Conservation (phyloP, 37 sponge, comb jelly and placozoan species). For the Tethya wilhelma region DNA sequence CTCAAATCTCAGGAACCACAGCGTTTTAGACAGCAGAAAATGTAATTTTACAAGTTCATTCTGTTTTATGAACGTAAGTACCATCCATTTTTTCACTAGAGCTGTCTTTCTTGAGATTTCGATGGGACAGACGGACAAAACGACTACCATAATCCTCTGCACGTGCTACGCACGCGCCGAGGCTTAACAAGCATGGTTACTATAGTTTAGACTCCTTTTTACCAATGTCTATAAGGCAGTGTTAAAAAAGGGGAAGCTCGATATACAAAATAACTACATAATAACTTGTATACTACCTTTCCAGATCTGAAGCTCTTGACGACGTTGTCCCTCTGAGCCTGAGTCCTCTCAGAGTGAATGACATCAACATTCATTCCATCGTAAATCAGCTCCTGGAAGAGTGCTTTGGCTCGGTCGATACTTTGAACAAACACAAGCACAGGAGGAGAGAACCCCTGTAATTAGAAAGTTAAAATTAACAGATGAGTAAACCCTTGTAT, state of each 20-base stretch:
- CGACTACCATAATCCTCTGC: too few relatives aligned
- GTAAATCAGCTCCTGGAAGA: constrained; percentile 95
- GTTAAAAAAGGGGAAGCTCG: too few relatives aligned
- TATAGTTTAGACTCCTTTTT: neutral
- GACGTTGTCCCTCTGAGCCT: constrained; percentile 93
- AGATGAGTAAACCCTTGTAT: too few relatives aligned
- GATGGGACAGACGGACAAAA: too few relatives aligned
- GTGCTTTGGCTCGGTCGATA: constrained; percentile 93
- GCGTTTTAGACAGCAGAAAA: too few relatives aligned
- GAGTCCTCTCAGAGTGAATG: constrained; percentile 94
- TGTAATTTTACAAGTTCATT: too few relatives aligned
- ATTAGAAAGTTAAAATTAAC: neutral
- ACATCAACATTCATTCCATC: constrained; percentile 93
- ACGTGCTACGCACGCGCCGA: too few relatives aligned
- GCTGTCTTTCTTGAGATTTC: too few relatives aligned
- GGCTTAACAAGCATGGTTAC: neutral
- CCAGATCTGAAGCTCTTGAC: constrained; percentile 86
- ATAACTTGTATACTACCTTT: too few relatives aligned
- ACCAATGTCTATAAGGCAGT: neutral
- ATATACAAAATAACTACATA: neutral
- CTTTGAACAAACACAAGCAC: constrained; percentile 95
- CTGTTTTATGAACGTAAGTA: too few relatives aligned
- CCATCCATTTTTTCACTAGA: too few relatives aligned
- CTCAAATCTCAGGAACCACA: too few relatives aligned
- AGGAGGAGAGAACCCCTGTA: constrained; percentile 89